Evolutionary conservation across 1,140 invertebrate species (phyloP).

Genomic region (Drosophila suzukii): DNA sequence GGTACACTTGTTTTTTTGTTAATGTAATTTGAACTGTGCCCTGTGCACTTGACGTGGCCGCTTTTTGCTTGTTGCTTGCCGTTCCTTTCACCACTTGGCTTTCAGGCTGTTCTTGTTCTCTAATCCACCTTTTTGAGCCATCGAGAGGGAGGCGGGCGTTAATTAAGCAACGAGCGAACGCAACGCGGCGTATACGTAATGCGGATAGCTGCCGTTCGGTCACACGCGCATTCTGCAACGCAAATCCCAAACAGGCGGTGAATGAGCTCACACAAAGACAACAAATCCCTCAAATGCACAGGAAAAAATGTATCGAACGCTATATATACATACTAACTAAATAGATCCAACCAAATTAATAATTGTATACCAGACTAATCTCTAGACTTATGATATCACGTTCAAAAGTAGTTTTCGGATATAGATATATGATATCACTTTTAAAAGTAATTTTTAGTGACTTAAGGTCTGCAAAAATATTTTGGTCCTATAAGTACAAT

Average conservation of each 20-base stretch:
- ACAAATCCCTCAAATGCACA: background rate
- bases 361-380: too few species aligned
- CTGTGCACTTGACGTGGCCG: constrained; percentile 39
- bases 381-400: too few species aligned
- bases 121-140: constrained; percentile 60
- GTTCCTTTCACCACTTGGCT: constrained; percentile 18
- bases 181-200: constrained; percentile 76
- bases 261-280: constrained; percentile 34
- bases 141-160: constrained; percentile 44
- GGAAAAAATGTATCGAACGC: background rate
- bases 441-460: too few species aligned
- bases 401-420: too few species aligned
- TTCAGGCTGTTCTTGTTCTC: constrained; percentile 22
- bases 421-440: too few species aligned
- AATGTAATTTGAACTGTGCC: constrained; percentile 71
- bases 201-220: constrained; percentile 63
- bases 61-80: constrained; percentile 53
- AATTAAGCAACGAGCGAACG: constrained; percentile 61
- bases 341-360: too few species aligned
- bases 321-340: too few species aligned
- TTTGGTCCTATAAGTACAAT: too few species aligned
- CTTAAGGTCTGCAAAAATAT: too few species aligned
- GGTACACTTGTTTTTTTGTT: constrained; percentile 58
- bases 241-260: constrained; percentile 41
- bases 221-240: constrained; percentile 70